A percentile compares a stretch with the other conserved stretches of the same genome.
Conservation (phyloP, 2,888 invertebrate species). For the Hydrotaea diabolus region DNA sequence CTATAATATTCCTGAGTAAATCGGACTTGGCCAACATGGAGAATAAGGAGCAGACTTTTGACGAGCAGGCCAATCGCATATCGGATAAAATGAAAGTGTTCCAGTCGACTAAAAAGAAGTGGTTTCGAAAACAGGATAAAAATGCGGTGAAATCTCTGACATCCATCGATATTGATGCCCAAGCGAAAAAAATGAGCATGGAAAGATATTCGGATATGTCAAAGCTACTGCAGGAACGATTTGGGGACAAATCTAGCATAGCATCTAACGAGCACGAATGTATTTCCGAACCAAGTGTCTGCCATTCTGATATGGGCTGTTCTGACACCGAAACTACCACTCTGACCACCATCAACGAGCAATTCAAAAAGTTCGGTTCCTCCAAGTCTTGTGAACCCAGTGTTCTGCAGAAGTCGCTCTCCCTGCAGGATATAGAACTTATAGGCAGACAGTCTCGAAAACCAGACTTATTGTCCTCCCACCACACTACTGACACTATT, state of each 20-base stretch:
- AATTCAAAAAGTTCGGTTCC: conserved; percentile 68
- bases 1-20: conserved; percentile 86
- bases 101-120: conserved; percentile 84
- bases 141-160: conserved; percentile 71
- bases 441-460: conserved; percentile 72
- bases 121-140: conserved; percentile 83
- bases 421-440: conserved; percentile 79
- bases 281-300: conserved; percentile 72
- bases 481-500: conserved; percentile 74
- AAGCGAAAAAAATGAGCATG: conserved; percentile 86
- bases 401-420: conserved; percentile 78
- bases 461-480: conserved; percentile 76
- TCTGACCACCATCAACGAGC: conserved; percentile 73
- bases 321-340: conserved; percentile 77
- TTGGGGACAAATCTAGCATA: conserved; percentile 80
- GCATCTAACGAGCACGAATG: conserved; percentile 68
- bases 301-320: conserved; percentile 71
- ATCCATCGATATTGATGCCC: conserved; percentile 82
- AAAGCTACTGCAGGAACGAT: conserved; percentile 86
- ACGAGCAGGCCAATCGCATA: conserved; percentile 73
- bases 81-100: conserved; percentile 81
- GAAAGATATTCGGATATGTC: conserved; percentile 88
- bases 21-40: conserved; percentile 85
- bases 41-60: conserved; percentile 73
- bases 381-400: conserved; percentile 66